These are phyloP conservation scores for Leptoteleia sp. DNA, from an alignment of 1,140 invertebrate species.

Conservation along the genomic window DNA sequence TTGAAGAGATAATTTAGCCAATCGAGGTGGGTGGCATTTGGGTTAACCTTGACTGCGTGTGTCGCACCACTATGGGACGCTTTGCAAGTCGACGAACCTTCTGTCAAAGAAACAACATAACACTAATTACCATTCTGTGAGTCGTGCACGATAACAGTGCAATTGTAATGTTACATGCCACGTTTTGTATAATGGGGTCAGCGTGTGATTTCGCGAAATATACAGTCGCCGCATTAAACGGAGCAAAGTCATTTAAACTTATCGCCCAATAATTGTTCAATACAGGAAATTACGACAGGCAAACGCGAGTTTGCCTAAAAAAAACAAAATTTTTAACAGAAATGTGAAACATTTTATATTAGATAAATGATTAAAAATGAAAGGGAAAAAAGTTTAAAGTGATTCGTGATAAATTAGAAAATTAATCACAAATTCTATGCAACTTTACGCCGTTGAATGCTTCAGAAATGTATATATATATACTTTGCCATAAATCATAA, in stretches of 20 bases:
- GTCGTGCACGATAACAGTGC: conserved; percentile 39
- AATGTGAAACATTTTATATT: neutral
- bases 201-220: conserved; percentile 39
- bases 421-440: neutral
- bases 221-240: conserved; percentile 17
- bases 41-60: conserved; percentile 51
- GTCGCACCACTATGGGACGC: conserved; percentile 27
- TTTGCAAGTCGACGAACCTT: conserved; percentile 55
- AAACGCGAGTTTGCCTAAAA: no score
- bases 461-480: no score
- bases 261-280: conserved; percentile 14
- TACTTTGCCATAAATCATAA: neutral
- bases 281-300: conserved; percentile 4
- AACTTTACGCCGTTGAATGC: no score
- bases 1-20: conserved; percentile 24
- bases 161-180: conserved; percentile 39
- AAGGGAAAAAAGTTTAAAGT: no score
- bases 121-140: conserved; percentile 58
- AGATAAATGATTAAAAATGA: neutral
- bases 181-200: conserved; percentile 41
- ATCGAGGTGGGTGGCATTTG: conserved; percentile 51
- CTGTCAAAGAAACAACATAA: conserved; percentile 49
- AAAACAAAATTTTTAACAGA: neutral
- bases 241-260: conserved; percentile 26
- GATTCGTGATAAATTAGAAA: neutral